These are phyloP conservation scores for Squalus acanthias DNA, from an alignment of 2,797 vertebrate genomes.

Conservation along the genomic window DNA sequence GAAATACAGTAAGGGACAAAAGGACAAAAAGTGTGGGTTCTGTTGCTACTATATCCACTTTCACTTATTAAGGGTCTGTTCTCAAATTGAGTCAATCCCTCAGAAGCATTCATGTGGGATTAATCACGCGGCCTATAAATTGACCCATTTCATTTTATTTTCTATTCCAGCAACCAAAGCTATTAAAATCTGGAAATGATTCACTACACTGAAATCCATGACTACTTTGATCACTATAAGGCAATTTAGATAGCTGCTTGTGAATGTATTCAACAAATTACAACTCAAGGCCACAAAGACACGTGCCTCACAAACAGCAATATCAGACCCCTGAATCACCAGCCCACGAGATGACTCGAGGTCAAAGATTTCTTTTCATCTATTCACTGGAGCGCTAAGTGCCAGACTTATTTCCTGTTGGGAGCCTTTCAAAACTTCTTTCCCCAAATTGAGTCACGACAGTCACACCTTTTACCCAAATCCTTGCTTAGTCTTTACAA, in stretches of 20 bases:
- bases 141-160: background rate
- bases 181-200: constrained; percentile 29
- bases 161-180: constrained; percentile 7
- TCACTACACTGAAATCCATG: constrained; percentile 4
- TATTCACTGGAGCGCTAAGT: background rate
- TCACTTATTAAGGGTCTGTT: background rate
- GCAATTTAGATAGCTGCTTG: background rate
- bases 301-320: background rate
- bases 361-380: constrained; percentile 8
- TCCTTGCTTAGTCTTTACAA: background rate
- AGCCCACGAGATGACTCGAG: constrained; percentile 17
- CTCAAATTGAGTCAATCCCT: background rate
- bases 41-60: background rate
- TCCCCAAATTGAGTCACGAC: background rate
- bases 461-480: background rate
- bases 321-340: constrained; percentile 18
- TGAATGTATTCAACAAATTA: background rate
- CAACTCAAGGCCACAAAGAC: background rate
- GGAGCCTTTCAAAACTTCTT: background rate
- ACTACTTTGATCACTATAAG: background rate
- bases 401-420: background rate
- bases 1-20: background rate
- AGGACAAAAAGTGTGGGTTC: background rate
- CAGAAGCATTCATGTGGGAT: background rate
- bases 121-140: background rate